Evolutionary conservation across 2,797 vertebrate genomes (phyloP), one percentile per base, ranked within the genome.

Genomic region (Buphagus erythrorhynchus): DNA sequence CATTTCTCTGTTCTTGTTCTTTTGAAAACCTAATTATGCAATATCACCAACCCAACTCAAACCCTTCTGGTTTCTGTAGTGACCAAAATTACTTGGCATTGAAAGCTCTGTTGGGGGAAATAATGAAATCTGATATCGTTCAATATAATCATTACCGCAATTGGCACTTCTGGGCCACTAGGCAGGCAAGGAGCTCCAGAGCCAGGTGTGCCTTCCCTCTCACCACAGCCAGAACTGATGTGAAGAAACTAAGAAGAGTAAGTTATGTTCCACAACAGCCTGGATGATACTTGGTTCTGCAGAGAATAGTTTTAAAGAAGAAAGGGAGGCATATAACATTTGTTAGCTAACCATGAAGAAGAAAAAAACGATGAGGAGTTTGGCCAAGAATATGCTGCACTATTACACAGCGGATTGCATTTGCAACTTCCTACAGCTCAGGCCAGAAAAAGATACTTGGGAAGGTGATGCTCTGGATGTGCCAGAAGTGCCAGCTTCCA

Each of bases 1-100:
- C 96, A 91, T 96, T 96, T 97, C 96, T 96, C 96, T 96, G 66
- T 96, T 97, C 76, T 94, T 94, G 78, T 93, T 96, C 93, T 96
- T 91, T 86, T 93, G 94, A 95, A 97, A 94, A 89, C 46, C 49
- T 48, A 88, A 57, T 96, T 95, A 91, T 95, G 96, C 95, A 96
- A 96, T 73, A 90, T 75, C 82, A 93, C 88, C 1, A 1, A 84
- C 83, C 59, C 83, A 88, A 73, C 9, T 15, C 69, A 90, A 93
- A 93, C 55, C 55, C 93, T 93, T 62, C 73, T 95, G 66, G 91
- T 95, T 95, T 88, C 77, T 91, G 59, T 48, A 86, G 62, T 57
- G 73, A 81, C 69, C 45, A 88, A 63, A 82, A 81, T 58, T 58
- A 79, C 74, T 90, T 63, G 67, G 62, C 69, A 84, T 28, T 59